A percentile compares a stretch with the other conserved stretches of the same genome.
Conservation (phyloP, 2,888 invertebrate genomes). For the Callimorpha dominula region DNA sequence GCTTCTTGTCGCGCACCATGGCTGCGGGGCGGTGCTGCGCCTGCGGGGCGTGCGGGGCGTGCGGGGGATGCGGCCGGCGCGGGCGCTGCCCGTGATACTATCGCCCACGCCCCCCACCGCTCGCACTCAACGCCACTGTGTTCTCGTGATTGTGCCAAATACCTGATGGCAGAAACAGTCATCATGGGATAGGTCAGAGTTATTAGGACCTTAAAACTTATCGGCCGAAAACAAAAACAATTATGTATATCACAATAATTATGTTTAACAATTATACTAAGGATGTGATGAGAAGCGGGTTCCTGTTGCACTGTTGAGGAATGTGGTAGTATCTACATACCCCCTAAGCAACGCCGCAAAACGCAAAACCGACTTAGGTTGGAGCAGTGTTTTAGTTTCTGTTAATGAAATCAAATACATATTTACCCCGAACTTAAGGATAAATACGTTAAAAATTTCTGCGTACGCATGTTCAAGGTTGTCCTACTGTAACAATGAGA, state of each 20-base stretch:
- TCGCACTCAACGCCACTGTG: constrained; percentile 74
- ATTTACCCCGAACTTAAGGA: neutral
- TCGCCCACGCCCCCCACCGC: constrained; percentile 77
- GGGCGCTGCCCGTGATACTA: constrained; percentile 80
- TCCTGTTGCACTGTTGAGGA: too few relatives aligned
- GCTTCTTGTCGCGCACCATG: constrained; percentile 85
- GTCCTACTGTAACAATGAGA: too few relatives aligned
- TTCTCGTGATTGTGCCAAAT: constrained; percentile 83
- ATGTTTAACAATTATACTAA: too few relatives aligned
- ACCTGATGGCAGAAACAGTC: constrained; percentile 60
- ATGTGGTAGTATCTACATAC: too few relatives aligned
- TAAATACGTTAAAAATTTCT: neutral
- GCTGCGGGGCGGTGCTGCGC: constrained; percentile 62
- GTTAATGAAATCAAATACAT: too few relatives aligned
- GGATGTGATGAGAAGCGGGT: too few relatives aligned
- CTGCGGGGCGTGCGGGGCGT: constrained; percentile 36
- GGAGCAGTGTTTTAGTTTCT: too few relatives aligned
- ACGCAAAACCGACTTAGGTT: too few relatives aligned
- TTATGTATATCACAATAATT: too few relatives aligned
- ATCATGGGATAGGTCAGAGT: neutral
- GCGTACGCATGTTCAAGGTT: too few relatives aligned
- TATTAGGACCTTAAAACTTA: neutral
- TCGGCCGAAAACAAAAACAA: neutral
- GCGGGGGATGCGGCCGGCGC: constrained; percentile 62
- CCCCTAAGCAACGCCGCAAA: too few relatives aligned